phyloP scores from a whole-genome alignment of 2,888 invertebrate genomes.

The Sicus ferrugineus region DNA sequence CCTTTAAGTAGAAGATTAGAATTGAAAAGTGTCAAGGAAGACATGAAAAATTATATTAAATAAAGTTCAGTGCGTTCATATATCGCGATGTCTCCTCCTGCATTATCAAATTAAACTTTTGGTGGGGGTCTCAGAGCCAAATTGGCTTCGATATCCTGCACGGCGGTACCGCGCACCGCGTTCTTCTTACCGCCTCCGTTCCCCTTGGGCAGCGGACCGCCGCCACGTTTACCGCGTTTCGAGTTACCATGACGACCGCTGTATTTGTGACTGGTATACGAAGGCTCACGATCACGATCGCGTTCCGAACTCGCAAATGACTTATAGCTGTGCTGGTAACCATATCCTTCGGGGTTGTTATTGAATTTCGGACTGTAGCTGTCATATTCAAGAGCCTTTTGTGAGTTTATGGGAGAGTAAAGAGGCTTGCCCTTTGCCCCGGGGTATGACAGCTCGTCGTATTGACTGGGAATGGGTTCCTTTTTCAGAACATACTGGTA shows the following conservation, averaged over 20 bases:
- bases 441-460: conserved; percentile 48
- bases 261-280: conserved; percentile 40
- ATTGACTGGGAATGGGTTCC: conserved; percentile 50
- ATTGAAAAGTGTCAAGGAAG: background rate
- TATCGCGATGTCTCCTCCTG: background rate
- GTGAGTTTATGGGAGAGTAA: conserved; percentile 25
- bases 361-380: conserved; percentile 63
- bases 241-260: conserved; percentile 43
- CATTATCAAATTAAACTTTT: conserved; percentile 40
- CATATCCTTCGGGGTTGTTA: conserved; percentile 63
- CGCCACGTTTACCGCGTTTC: conserved; percentile 60
- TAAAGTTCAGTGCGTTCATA: background rate
- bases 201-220: conserved; percentile 41
- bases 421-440: conserved; percentile 42
- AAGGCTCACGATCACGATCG: conserved; percentile 21
- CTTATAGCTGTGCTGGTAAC: conserved; percentile 61
- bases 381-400: conserved; percentile 52
- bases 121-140: conserved; percentile 61
- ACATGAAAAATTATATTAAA: background rate
- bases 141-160: conserved; percentile 58
- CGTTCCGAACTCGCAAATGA: conserved; percentile 32
- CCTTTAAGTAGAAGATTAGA: background rate
- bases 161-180: conserved; percentile 34
- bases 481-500: conserved; percentile 59
- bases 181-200: conserved; percentile 40